A percentile compares a stretch with the other conserved stretches of the same genome.
These are phyloP conservation scores for Harpagifer antarcticus DNA, from an alignment of 2,797 vertebrate genomes.

Conservation along the genomic window DNA sequence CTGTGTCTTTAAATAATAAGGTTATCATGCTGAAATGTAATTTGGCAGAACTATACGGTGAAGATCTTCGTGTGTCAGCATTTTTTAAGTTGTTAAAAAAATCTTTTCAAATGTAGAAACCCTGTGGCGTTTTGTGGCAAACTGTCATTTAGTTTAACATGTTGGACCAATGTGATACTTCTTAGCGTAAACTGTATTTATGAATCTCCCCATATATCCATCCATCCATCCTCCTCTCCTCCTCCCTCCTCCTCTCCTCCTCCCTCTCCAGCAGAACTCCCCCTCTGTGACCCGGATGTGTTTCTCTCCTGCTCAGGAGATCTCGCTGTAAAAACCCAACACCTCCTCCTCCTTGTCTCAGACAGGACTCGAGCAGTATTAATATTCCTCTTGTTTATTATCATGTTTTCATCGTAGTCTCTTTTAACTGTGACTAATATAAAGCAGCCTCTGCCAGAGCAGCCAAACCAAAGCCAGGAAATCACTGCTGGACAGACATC, in stretches of 20 bases:
- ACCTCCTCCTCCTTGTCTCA: background rate
- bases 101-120: no score
- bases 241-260: background rate
- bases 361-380: constrained; percentile 32
- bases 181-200: no score
- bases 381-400: constrained; percentile 2
- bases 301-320: constrained; percentile 63
- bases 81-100: no score
- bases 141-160: no score
- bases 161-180: no score
- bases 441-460: constrained; percentile 2
- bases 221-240: background rate
- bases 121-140: no score
- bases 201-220: background rate
- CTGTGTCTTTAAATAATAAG: no score
- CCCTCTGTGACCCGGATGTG: constrained; percentile 51
- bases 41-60: no score
- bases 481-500: no score
- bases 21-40: no score
- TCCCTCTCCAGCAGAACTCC: constrained; percentile 55
- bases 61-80: no score
- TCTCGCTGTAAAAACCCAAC: constrained; percentile 29
- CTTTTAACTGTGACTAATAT: constrained; percentile 54
- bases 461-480: constrained; percentile 20
- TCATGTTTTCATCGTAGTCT: constrained; percentile 11